These are phyloP conservation scores for Phataginus tetradactyla DNA, from an alignment of 2,797 vertebrate genomes.

Conservation along the genomic window DNA sequence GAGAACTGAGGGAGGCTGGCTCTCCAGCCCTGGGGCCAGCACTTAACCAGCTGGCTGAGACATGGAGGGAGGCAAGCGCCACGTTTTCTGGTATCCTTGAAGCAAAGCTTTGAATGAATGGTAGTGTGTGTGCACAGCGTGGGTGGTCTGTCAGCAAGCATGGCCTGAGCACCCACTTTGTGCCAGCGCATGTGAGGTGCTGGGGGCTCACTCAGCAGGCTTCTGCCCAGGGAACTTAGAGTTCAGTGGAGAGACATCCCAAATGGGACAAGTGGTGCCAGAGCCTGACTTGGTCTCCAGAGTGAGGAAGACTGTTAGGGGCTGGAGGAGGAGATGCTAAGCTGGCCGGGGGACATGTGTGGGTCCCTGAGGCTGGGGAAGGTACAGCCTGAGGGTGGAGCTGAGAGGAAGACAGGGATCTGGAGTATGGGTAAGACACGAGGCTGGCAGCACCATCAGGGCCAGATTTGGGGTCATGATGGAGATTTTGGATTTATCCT, in stretches of 20 bases:
- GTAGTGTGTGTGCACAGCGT: rapidly evolving
- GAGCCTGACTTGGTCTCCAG: neutral
- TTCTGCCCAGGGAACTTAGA: neutral
- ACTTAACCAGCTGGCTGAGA: neutral
- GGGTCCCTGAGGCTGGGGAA: neutral
- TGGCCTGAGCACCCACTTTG: neutral
- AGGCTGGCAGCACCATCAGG: neutral
- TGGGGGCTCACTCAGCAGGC: neutral
- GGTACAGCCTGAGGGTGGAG: neutral
- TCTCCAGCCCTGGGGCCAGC: neutral
- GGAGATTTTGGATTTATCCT: neutral
- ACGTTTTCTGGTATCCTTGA: neutral
- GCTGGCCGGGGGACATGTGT: neutral
- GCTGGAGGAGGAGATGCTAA: neutral
- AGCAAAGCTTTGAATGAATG: neutral
- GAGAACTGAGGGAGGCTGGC: neutral
- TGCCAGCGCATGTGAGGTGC: neutral
- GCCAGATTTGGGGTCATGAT: neutral
- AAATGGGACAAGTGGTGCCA: neutral
- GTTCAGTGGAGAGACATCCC: neutral
- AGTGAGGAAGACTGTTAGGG: neutral
- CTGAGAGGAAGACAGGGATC: neutral
- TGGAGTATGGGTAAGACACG: neutral
- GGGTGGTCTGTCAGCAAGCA: neutral
- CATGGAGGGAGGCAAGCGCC: neutral